Evolutionary conservation across 1,140 invertebrate species (phyloP), one percentile per base, ranked within the genome.

Genomic region (Pseudomyrmex pallidus): DNA sequence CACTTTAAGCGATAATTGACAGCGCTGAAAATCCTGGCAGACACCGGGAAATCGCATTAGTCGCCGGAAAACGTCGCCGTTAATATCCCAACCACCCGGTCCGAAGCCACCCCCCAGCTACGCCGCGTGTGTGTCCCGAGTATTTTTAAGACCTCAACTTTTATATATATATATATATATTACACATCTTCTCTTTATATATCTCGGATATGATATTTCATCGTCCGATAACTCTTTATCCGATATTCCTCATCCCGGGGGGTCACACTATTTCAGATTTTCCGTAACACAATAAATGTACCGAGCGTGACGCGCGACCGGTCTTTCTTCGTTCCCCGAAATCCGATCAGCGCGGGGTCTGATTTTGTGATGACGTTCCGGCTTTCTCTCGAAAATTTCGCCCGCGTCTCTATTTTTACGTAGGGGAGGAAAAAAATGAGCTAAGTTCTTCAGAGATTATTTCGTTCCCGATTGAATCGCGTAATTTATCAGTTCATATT

Each of bases 1-100:
- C 76, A 50, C 76, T 80, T 80, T 80, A 80, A 59, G 20, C 66
- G 22, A n/a, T 80, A 80, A 80, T 80, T 80, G 76, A 80, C 76
- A 80, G 76, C 64, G 46, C 54, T 80, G 66, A 80, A 80, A 80
- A 80, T 70, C 76, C 76, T 80, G 48, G 64, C 25, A 70, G 76
- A 80, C 76, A 70, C 44, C 44, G 59, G 64, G 44, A 80, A 80
- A 80, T 80, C 54, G 22, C 76, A 80, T 80, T 80, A 80, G 66
- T 44, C 5, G 4, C 25, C 66, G 64, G 15, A 80, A 80, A 80
- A 66, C 64, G 59, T 80, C 64, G 35, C 22, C 74, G 76, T 80
- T 80, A 80, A 80, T 70, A 80, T 80, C 64, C 54, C 54, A 80
- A 70, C 64, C 66, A n/a, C 12, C 35, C 7, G 15, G n/a, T 13